These are phyloP conservation scores for Pampusana beccarii DNA, from an alignment of 2,113 vertebrate genomes.

Conservation along the genomic window DNA sequence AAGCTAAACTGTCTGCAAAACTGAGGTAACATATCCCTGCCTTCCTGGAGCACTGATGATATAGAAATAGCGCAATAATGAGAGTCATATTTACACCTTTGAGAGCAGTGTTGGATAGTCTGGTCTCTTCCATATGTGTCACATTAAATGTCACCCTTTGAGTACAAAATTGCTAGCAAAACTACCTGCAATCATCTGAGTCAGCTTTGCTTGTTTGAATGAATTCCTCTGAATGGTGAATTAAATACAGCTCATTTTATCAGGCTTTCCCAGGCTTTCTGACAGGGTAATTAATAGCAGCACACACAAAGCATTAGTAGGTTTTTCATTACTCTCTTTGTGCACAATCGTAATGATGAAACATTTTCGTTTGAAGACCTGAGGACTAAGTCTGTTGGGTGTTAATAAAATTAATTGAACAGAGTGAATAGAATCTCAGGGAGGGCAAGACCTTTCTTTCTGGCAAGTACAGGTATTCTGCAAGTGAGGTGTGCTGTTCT, in stretches of 20 bases:
- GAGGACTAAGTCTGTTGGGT: not conserved
- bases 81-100: not conserved
- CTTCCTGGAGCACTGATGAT: not conserved
- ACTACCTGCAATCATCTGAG: not conserved
- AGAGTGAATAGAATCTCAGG: not conserved
- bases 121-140: not conserved
- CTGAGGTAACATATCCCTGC: not conserved
- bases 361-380: not conserved
- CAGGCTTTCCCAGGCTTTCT: not conserved
- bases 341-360: not conserved
- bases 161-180: not conserved
- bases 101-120: not conserved
- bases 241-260: not conserved
- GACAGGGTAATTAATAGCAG: not conserved
- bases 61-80: not conserved
- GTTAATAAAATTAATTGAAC: slow-evolving; percentile 27
- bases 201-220: not conserved
- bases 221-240: not conserved
- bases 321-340: not conserved
- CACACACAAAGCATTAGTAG: not conserved
- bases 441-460: slow-evolving; percentile 8
- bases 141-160: not conserved
- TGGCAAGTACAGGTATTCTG: not conserved
- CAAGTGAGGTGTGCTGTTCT: not conserved
- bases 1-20: not conserved